phyloP scores from a whole-genome alignment of 2,797 vertebrate species.

The Oreonectes daqikongensis region DNA sequence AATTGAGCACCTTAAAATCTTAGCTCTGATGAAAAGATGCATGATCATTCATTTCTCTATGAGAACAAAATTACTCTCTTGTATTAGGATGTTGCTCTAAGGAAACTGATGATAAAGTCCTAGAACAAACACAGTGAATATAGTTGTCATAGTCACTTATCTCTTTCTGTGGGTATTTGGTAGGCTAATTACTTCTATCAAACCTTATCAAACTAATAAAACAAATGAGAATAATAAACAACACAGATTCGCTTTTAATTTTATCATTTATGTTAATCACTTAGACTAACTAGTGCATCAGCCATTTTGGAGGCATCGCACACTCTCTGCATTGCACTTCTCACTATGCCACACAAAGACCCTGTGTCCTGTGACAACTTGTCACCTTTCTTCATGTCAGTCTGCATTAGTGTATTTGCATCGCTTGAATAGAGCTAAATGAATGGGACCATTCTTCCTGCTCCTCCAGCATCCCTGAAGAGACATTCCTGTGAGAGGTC shows the following conservation, averaged over 20 bases:
- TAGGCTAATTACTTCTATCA: conserved; percentile 41
- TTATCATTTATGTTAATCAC: conserved; percentile 58
- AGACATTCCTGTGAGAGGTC: conserved; percentile 66
- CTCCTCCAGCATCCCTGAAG: conserved; percentile 52
- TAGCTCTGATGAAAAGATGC: conserved; percentile 4
- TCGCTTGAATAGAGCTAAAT: conserved; percentile 69
- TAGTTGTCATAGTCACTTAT: conserved; percentile 20
- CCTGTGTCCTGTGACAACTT: conserved; percentile 71
- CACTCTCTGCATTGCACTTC: conserved; percentile 61
- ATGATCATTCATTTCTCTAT: conserved; percentile 14
- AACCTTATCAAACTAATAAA: conserved; percentile 29
- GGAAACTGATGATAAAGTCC: conserved; percentile 27
- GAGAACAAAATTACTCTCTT: not conserved
- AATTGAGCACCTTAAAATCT: not conserved
- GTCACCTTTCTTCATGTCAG: conserved; percentile 70
- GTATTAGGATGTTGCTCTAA: conserved; percentile 18
- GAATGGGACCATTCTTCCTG: conserved; percentile 75
- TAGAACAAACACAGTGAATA: no score
- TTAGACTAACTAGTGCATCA: conserved; percentile 67
- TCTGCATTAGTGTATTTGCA: conserved; percentile 71
- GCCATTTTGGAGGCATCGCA: conserved; percentile 64
- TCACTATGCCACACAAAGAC: conserved; percentile 66
- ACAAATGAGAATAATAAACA: conserved; percentile 34
- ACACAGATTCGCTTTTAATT: conserved; percentile 57
- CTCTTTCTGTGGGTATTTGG: conserved; percentile 22